These are phyloP conservation scores for Scylla paramamosain DNA, from an alignment of 1,140 invertebrate genomes.

Conservation along the genomic window DNA sequence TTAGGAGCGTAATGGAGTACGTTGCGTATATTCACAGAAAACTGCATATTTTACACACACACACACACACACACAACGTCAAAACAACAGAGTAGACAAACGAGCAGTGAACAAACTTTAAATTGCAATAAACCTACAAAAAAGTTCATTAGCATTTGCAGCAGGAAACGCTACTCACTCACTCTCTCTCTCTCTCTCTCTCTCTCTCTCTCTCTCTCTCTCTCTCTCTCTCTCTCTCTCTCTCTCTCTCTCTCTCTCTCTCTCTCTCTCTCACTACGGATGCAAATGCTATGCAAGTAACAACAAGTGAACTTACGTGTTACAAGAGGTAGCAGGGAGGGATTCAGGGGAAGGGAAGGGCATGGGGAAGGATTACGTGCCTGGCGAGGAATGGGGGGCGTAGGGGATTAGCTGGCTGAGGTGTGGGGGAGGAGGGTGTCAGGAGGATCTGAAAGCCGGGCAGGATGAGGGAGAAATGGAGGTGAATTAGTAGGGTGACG, in stretches of 20 bases:
- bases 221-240: background rate
- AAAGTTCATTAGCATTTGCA: background rate
- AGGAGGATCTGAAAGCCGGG: background rate
- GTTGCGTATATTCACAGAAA: too few species aligned
- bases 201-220: conserved; percentile 30
- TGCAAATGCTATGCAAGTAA: too few species aligned
- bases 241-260: conserved; percentile 23
- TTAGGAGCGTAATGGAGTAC: too few species aligned
- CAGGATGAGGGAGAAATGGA: background rate
- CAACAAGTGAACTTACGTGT: too few species aligned
- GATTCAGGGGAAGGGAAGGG: background rate
- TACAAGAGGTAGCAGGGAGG: background rate
- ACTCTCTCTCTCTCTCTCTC: background rate
- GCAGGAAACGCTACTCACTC: background rate
- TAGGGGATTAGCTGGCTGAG: too few species aligned
- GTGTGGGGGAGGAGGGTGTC: background rate
- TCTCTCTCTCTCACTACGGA: background rate
- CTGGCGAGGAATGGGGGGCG: too few species aligned
- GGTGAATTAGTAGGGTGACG: background rate
- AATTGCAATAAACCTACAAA: background rate
- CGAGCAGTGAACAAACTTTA: too few species aligned
- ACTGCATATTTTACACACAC: too few species aligned
- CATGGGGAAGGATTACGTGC: background rate
- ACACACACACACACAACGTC: too few species aligned
- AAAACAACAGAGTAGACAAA: too few species aligned